Percentiles rank a stretch among this genome's conserved stretches.
Conservation (phyloP, 2,113 vertebrate species). For the Arizona elegans region DNA sequence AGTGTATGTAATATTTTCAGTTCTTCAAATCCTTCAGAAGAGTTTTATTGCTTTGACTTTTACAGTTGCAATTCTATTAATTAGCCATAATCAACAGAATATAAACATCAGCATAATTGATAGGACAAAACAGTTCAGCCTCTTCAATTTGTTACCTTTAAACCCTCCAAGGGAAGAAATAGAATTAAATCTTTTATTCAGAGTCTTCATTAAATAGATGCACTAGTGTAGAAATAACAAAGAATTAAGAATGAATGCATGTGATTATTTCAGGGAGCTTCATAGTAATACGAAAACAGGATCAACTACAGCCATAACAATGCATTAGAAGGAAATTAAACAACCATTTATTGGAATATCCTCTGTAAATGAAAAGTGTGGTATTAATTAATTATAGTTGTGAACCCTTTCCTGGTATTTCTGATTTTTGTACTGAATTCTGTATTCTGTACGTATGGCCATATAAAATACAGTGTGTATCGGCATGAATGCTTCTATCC, state of each 20-base stretch:
- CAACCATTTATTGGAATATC: background rate
- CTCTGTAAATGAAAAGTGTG: background rate
- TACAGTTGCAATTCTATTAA: background rate
- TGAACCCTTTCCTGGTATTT: background rate
- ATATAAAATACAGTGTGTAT: background rate
- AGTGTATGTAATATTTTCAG: conserved; percentile 1
- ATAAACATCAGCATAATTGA: background rate
- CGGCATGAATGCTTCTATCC: background rate
- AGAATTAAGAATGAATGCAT: background rate
- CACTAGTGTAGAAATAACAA: background rate
- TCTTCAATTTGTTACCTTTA: conserved; percentile 21
- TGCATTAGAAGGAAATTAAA: background rate
- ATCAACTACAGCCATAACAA: background rate
- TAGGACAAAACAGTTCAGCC: background rate
- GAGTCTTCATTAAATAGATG: background rate
- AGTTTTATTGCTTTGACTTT: background rate
- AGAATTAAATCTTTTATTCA: background rate
- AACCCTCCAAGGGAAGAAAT: background rate
- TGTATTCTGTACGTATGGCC: background rate
- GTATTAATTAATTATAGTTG: background rate
- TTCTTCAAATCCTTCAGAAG: background rate
- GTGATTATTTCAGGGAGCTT: background rate
- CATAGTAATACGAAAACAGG: background rate
- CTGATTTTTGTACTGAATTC: background rate
- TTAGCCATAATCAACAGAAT: conserved; percentile 4